These are phyloP conservation scores for Benitochromis conjunctus DNA, from an alignment of 2,113 vertebrate species.

Conservation along the genomic window DNA sequence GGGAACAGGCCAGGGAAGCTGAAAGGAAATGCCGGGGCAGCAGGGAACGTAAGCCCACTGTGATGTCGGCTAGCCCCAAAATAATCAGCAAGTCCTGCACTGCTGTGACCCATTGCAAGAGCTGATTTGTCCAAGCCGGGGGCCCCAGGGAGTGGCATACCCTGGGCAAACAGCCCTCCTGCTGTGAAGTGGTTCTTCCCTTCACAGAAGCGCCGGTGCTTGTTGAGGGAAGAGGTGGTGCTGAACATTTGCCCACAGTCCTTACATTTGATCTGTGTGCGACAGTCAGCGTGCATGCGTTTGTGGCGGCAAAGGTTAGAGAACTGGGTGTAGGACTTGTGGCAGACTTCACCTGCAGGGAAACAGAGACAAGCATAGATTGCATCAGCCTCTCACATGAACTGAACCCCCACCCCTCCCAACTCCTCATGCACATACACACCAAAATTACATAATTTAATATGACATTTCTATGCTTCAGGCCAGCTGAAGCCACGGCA, in stretches of 20 bases:
- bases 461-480: conserved; percentile 14
- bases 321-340: conserved; percentile 99
- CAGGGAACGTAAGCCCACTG: conserved; percentile 93
- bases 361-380: conserved; percentile 52
- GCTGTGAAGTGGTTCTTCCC: conserved; percentile 98
- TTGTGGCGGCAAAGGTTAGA: conserved; percentile 99
- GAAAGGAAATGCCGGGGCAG: conserved; percentile 94
- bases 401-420: neutral
- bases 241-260: conserved; percentile 99
- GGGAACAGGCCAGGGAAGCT: conserved; percentile 98
- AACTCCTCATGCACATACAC: neutral
- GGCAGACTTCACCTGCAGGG: conserved; percentile 94
- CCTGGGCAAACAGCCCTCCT: conserved; percentile 96
- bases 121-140: conserved; percentile 93
- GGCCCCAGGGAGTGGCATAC: conserved; percentile 91
- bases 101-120: conserved; percentile 90
- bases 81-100: conserved; percentile 94
- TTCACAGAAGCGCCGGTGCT: conserved; percentile 99
- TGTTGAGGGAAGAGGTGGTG: conserved; percentile 99
- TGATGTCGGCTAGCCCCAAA: conserved; percentile 96
- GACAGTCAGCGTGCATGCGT: conserved; percentile 99
- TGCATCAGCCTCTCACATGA: conserved; percentile 18
- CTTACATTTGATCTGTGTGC: conserved; percentile 99
- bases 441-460: conserved; percentile 16
- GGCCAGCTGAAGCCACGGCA: neutral